A percentile compares a stretch with the other conserved stretches of the same genome.
Evolutionary conservation across 2,888 invertebrate genomes (phyloP).

Genomic region (Tryphoninae sp.): DNA sequence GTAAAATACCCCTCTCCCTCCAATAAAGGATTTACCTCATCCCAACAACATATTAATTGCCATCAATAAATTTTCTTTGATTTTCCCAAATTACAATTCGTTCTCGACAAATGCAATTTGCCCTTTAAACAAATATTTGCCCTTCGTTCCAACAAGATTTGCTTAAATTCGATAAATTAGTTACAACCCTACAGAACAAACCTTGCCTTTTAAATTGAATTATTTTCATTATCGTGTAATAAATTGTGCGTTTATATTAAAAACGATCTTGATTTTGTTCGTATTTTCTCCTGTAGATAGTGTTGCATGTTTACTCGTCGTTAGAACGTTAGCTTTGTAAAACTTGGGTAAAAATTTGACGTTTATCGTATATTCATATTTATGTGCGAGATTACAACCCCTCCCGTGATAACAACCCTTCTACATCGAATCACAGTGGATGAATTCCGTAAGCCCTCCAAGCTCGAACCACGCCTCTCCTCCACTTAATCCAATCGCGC

Average conservation of each 20-base stretch:
- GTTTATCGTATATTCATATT: slow-evolving; percentile 3
- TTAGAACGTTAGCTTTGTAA: slow-evolving; percentile 48
- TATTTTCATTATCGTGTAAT: slow-evolving; percentile 3
- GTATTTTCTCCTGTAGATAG: not conserved
- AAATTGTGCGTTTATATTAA: not conserved
- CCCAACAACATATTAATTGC: not conserved
- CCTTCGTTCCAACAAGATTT: too few species aligned
- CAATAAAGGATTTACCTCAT: slow-evolving; percentile 23
- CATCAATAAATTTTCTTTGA: slow-evolving; percentile 31
- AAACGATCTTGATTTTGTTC: not conserved
- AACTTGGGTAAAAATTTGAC: not conserved
- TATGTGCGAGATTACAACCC: not conserved
- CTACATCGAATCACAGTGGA: slow-evolving; percentile 27
- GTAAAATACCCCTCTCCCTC: too few species aligned
- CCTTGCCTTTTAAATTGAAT: not conserved
- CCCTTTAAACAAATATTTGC: too few species aligned
- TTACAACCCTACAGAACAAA: too few species aligned
- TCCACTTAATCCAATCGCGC: not conserved
- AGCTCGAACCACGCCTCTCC: slow-evolving; percentile 55
- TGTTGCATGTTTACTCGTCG: slow-evolving; percentile 57
- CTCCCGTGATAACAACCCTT: not conserved
- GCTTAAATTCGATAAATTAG: too few species aligned
- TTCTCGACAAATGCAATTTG: too few species aligned
- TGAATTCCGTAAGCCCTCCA: slow-evolving; percentile 19
- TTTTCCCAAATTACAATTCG: not conserved